phyloP scores from a whole-genome alignment of 2,113 vertebrate species.

The Cephalopholis sonnerati region DNA sequence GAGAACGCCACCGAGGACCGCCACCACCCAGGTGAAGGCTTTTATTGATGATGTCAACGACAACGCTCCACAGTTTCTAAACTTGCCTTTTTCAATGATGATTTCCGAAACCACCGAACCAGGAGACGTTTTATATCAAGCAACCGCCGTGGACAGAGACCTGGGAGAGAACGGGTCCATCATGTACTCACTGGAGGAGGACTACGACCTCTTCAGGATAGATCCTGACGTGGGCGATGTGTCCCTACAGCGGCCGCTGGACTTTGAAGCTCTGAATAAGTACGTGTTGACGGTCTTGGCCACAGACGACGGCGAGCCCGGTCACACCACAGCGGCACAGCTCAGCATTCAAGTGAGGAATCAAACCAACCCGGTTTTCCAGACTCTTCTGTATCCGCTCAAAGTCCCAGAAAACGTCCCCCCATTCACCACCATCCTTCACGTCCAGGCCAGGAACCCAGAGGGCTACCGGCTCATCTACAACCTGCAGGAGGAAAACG shows the following conservation, averaged over 20 bases:
- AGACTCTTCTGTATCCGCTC: conserved; percentile 91
- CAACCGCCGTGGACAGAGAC: conserved; percentile 90
- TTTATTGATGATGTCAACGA: conserved; percentile 94
- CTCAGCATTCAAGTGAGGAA: conserved; percentile 93
- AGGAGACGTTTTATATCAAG: conserved; percentile 95
- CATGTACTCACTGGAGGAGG: conserved; percentile 89
- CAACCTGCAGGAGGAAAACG: conserved; percentile 92
- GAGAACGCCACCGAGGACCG: conserved; percentile 87
- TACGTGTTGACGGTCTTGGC: conserved; percentile 91
- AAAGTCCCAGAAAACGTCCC: conserved; percentile 94
- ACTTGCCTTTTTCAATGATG: conserved; percentile 89
- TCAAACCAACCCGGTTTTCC: conserved; percentile 94
- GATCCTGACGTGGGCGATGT: conserved; percentile 94
- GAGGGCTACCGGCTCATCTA: conserved; percentile 96
- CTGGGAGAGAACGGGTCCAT: conserved; percentile 88
- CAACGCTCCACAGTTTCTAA: conserved; percentile 90
- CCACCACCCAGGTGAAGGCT: conserved; percentile 88
- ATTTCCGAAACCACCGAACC: conserved; percentile 92
- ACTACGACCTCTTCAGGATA: conserved; percentile 92
- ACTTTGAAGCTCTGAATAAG: conserved; percentile 93
- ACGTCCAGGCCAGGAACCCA: conserved; percentile 95
- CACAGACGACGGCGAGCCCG: conserved; percentile 88
- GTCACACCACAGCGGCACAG: conserved; percentile 84
- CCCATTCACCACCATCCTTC: conserved; percentile 91
- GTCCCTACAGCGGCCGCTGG: conserved; percentile 91